Percentiles rank a stretch among this genome's conserved stretches.
Evolutionary conservation across 2,797 vertebrate genomes (phyloP).

Genomic region (Lateolabrax maculatus): DNA sequence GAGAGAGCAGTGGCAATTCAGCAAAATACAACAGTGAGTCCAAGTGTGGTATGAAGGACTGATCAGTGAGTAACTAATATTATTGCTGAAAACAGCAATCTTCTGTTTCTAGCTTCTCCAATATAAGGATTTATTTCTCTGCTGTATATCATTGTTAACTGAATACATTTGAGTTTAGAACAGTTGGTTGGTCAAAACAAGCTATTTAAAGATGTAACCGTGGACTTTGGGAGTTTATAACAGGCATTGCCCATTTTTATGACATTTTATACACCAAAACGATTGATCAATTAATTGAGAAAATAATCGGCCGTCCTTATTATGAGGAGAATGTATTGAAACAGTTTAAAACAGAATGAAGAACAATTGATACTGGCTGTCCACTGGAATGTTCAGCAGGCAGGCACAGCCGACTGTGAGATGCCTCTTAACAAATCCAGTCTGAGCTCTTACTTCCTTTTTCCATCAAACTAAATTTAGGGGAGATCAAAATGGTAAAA

Average conservation of each 20-base stretch:
- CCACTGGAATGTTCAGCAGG: background rate
- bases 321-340: background rate
- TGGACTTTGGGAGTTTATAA: background rate
- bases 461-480: background rate
- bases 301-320: background rate
- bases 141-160: background rate
- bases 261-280: background rate
- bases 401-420: slow-evolving; percentile 1
- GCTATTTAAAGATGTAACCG: background rate
- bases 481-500: background rate
- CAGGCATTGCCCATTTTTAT: background rate
- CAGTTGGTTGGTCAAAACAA: background rate
- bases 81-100: background rate
- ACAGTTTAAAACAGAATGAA: background rate
- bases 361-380: background rate
- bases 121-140: background rate
- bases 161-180: background rate
- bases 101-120: background rate
- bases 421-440: background rate
- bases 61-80: background rate
- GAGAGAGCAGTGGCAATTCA: background rate
- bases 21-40: background rate
- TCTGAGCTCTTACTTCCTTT: background rate
- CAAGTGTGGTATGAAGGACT: background rate
- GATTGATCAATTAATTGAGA: background rate